Evolutionary conservation across 2,797 vertebrate genomes (phyloP).

Genomic region (Myotis findleyi): DNA sequence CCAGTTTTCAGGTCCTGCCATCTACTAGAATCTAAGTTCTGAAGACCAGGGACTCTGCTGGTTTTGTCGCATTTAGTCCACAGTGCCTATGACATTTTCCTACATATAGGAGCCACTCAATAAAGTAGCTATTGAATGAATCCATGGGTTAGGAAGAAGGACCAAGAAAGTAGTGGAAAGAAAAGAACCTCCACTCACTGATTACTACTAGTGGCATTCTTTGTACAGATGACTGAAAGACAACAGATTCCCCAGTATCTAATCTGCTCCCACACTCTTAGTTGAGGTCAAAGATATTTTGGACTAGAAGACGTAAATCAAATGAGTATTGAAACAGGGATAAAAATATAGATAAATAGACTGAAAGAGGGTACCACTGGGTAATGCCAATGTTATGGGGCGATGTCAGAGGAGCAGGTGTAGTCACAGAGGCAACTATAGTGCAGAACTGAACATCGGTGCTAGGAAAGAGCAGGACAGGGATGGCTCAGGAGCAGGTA

Average conservation of each 20-base stretch:
- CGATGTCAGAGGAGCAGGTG: not conserved
- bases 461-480: too few relatives aligned
- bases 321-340: not conserved
- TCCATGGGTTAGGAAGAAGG: fast-evolving
- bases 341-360: not conserved
- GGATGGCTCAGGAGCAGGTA: fast-evolving
- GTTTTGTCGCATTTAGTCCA: not conserved
- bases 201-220: not conserved
- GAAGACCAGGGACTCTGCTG: fast-evolving
- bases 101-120: not conserved
- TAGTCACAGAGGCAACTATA: too few relatives aligned
- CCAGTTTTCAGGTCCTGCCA: fast-evolving
- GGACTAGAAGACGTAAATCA: not conserved
- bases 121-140: too few relatives aligned
- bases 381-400: not conserved
- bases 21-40: fast-evolving
- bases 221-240: not conserved
- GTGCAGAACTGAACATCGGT: not conserved
- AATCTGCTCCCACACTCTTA: not conserved
- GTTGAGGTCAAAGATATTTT: not conserved
- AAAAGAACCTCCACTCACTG: fast-evolving
- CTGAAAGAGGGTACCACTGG: not conserved
- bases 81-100: fast-evolving
- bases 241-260: too few relatives aligned
- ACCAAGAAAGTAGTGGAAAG: fast-evolving